These are phyloP conservation scores for Noturus placidus DNA, from an alignment of 2,113 vertebrate species.

Conservation along the genomic window DNA sequence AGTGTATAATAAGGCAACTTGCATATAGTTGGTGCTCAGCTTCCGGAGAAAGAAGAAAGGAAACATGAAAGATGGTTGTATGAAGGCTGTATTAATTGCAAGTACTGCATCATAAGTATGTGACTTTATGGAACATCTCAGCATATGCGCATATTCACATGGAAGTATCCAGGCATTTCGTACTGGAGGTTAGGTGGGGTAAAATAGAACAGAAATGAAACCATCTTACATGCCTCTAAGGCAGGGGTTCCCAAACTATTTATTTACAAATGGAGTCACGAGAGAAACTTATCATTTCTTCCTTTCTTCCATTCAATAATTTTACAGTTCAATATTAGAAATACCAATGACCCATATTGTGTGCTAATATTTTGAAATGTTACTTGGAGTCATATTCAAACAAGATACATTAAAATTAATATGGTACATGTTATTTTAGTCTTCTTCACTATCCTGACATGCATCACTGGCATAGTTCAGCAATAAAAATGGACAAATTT, in stretches of 20 bases:
- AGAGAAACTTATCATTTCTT: not conserved
- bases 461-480: not conserved
- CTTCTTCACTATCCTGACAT: not conserved
- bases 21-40: not conserved
- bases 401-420: not conserved
- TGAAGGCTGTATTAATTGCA: not conserved
- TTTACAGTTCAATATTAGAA: not conserved
- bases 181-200: not conserved
- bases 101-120: not conserved
- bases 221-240: not conserved
- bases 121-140: not conserved
- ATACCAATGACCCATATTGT: not conserved
- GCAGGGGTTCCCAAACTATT: not conserved
- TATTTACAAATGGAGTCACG: not conserved
- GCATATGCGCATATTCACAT: not conserved
- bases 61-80: not conserved
- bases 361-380: not conserved
- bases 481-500: constrained; percentile 4
- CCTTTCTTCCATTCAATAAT: not conserved
- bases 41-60: not conserved
- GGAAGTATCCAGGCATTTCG: not conserved
- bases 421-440: not conserved
- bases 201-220: not conserved
- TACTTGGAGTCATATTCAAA: not conserved
- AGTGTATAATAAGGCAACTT: not conserved